These are phyloP conservation scores for Siniperca chuatsi DNA, from an alignment of 2,113 vertebrate species.

Conservation along the genomic window DNA sequence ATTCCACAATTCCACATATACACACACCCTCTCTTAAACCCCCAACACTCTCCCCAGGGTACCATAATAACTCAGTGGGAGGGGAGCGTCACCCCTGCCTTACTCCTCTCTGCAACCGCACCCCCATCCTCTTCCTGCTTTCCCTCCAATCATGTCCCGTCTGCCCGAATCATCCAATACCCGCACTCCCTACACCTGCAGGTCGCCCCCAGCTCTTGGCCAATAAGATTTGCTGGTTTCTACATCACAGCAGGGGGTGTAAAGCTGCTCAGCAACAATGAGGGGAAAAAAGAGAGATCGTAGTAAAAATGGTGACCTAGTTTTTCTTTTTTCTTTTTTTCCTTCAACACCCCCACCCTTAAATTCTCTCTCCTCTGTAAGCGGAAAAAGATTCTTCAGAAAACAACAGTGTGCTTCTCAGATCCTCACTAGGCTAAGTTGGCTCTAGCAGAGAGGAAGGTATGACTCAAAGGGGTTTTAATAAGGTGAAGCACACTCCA, in stretches of 20 bases:
- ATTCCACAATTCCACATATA: constrained; percentile 27
- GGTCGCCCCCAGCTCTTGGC: constrained; percentile 39
- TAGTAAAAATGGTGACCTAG: constrained; percentile 81
- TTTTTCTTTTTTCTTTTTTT: constrained; percentile 53
- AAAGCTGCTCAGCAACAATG: constrained; percentile 82
- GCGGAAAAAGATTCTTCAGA: constrained; percentile 56
- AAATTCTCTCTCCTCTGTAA: constrained; percentile 48
- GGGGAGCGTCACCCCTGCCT: constrained; percentile 69
- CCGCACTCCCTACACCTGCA: constrained; percentile 52
- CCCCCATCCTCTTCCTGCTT: constrained; percentile 62
- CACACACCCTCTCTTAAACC: constrained; percentile 31
- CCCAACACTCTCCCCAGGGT: constrained; percentile 62
- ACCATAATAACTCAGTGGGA: constrained; percentile 71
- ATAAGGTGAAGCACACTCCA: constrained; percentile 45
- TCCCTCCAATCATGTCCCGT: constrained; percentile 60
- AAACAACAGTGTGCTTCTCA: constrained; percentile 36
- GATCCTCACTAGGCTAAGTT: constrained; percentile 39
- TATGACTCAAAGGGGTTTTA: constrained; percentile 32
- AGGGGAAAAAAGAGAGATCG: constrained; percentile 53
- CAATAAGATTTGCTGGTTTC: constrained; percentile 64
- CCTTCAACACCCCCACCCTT: constrained; percentile 41
- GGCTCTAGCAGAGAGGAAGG: constrained; percentile 35
- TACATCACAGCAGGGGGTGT: constrained; percentile 67
- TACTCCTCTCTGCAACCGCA: constrained; percentile 43
- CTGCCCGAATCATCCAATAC: constrained; percentile 58